phyloP scores from a whole-genome alignment of 1,140 invertebrate species.

The Samia ricini region DNA sequence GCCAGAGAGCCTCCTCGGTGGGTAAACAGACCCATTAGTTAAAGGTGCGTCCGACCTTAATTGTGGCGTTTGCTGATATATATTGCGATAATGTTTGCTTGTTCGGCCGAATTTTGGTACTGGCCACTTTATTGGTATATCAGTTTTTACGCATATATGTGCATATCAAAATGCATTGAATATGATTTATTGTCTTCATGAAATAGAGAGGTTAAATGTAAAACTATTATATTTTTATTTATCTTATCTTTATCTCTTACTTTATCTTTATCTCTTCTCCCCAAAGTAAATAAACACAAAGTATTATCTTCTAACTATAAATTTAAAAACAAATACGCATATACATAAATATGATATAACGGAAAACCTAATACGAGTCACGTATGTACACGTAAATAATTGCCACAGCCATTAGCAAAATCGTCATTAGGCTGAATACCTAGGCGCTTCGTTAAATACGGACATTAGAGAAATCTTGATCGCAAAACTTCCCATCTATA shows the following conservation, averaged over 20 bases:
- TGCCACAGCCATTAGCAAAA: neutral
- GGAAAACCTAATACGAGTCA: neutral
- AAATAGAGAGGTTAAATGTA: no score
- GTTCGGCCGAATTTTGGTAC: neutral
- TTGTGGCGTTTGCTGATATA: neutral
- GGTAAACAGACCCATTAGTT: slow-evolving; percentile 6
- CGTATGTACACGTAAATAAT: neutral
- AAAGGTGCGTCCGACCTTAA: neutral
- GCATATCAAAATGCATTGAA: no score
- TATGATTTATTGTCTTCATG: no score
- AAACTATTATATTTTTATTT: no score
- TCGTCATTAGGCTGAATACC: neutral
- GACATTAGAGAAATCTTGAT: slow-evolving; percentile 10
- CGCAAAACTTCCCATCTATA: slow-evolving; percentile 7
- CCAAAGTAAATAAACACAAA: no score
- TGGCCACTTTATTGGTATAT: neutral
- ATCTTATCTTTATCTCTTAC: no score
- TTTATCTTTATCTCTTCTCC: no score
- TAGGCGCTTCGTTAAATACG: slow-evolving; percentile 2
- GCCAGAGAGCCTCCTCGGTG: neutral
- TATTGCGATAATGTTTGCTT: neutral
- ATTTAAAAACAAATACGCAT: neutral
- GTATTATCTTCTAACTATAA: no score
- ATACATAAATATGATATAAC: neutral
- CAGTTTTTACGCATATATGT: no score